phyloP scores from a whole-genome alignment of 2,888 invertebrate genomes.

The Apodemia duryi region DNA sequence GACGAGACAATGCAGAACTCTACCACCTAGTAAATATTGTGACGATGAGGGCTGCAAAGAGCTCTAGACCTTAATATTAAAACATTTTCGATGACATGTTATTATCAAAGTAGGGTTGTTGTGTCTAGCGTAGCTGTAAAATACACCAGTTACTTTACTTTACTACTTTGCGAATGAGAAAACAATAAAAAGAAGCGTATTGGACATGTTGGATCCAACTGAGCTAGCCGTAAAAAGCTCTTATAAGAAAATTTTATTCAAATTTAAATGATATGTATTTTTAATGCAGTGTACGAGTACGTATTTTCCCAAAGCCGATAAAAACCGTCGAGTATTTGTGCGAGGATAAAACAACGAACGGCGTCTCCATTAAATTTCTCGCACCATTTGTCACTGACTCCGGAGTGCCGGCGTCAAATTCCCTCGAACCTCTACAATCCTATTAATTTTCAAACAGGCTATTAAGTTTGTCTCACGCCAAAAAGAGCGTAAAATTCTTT shows the following conservation, averaged over 20 bases:
- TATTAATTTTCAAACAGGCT: slow-evolving; percentile 14
- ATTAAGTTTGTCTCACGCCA: slow-evolving; percentile 3
- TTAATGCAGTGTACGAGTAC: not conserved
- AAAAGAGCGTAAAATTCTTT: slow-evolving; percentile 11
- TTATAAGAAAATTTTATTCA: not conserved
- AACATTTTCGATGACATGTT: no score
- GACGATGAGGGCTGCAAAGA: no score
- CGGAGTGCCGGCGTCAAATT: slow-evolving; percentile 1
- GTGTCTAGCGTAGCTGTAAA: no score
- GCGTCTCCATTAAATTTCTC: not conserved
- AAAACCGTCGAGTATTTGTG: not conserved
- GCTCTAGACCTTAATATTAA: no score
- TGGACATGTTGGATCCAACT: no score
- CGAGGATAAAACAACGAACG: not conserved
- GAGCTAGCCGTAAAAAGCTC: no score
- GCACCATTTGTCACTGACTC: slow-evolving; percentile 9
- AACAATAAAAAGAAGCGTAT: no score
- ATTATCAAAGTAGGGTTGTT: no score
- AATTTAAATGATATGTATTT: not conserved
- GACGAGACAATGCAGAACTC: no score
- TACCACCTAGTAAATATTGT: no score
- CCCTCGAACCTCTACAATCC: slow-evolving; percentile 13
- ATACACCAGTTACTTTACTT: no score
- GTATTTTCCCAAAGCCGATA: not conserved
- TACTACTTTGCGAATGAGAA: no score